Conservation (phyloP, 2,113 vertebrate species). For the Lota lota region DNA sequence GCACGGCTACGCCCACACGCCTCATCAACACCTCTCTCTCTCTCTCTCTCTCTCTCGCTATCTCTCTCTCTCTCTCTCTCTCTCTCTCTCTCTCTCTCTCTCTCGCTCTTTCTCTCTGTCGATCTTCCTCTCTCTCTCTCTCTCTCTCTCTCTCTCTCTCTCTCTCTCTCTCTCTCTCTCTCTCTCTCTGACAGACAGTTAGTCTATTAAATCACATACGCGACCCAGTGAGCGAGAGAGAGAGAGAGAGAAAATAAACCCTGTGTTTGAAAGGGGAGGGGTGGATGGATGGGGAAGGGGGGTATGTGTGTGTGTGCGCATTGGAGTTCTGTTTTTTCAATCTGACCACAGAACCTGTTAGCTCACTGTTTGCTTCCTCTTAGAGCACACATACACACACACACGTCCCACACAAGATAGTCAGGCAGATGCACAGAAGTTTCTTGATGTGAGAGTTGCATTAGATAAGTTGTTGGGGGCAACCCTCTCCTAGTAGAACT, state of each 20-base stretch:
- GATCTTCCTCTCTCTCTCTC: constrained; percentile 7
- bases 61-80: constrained; percentile 5
- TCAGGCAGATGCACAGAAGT: constrained; percentile 1
- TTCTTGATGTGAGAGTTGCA: constrained; percentile 37
- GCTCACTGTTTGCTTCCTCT: constrained; percentile 62
- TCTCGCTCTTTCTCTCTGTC: not conserved
- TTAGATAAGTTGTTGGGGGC: constrained; percentile 44
- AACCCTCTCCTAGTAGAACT: constrained; percentile 4
- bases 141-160: constrained; percentile 9
- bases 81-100: not conserved
- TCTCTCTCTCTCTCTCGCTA: constrained; percentile 8
- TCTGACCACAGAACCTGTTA: constrained; percentile 74
- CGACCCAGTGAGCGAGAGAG: constrained; percentile 60
- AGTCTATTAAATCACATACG: constrained; percentile 25
- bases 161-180: not conserved
- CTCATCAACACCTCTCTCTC: not conserved
- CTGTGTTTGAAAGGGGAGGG: no score
- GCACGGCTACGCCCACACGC: not conserved
- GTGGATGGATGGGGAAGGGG: constrained; percentile 25
- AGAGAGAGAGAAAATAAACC: not conserved
- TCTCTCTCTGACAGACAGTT: constrained; percentile 2
- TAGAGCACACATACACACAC: constrained; percentile 47
- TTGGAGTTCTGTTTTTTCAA: constrained; percentile 43
- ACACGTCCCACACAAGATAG: constrained; percentile 35
- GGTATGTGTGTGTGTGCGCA: constrained; percentile 35